Percentiles rank a stretch among this genome's conserved stretches.
phyloP scores from a whole-genome alignment of 2,797 vertebrate species.

The Arnoldichthys spilopterus region DNA sequence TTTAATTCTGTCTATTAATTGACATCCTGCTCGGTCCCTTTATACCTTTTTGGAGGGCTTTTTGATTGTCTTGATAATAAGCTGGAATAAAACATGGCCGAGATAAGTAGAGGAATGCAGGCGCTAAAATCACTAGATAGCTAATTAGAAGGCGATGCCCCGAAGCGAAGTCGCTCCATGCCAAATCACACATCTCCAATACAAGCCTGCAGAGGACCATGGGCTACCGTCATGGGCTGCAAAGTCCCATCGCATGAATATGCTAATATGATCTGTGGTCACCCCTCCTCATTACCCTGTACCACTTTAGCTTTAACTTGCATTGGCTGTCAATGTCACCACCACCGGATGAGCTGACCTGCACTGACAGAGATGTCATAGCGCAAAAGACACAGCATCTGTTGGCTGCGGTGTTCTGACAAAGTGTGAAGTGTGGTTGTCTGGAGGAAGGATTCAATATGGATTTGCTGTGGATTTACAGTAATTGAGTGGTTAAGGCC shows the following conservation, averaged over 20 bases:
- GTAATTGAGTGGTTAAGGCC: conserved; percentile 14
- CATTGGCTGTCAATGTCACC: conserved; percentile 37
- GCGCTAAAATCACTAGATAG: conserved; percentile 56
- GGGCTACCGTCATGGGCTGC: conserved; percentile 34
- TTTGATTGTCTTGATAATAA: conserved; percentile 39
- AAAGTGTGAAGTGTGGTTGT: conserved; percentile 30
- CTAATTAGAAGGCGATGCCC: conserved; percentile 59
- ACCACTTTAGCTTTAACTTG: conserved; percentile 47
- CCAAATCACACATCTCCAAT: conserved; percentile 53
- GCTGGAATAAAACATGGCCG: conserved; percentile 52
- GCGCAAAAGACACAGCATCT: conserved; percentile 3
- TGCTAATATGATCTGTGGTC: conserved; percentile 41
- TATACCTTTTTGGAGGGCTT: conserved; percentile 9
- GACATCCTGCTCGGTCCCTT: conserved; percentile 26
- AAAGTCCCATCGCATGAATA: conserved; percentile 57
- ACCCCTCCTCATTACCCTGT: conserved; percentile 38
- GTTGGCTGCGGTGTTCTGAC: conserved; percentile 7
- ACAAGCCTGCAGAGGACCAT: conserved; percentile 43
- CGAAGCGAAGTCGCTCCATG: conserved; percentile 39
- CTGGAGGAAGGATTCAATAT: conserved; percentile 22
- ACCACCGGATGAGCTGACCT: conserved; percentile 15
- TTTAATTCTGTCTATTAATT: conserved; percentile 16
- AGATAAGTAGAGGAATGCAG: conserved; percentile 45
- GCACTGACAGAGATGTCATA: conserved; percentile 35
- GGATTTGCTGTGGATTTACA: conserved; percentile 34